Evolutionary conservation across 2,888 invertebrate genomes (phyloP).

Genomic region (Coelopa pilipes): DNA sequence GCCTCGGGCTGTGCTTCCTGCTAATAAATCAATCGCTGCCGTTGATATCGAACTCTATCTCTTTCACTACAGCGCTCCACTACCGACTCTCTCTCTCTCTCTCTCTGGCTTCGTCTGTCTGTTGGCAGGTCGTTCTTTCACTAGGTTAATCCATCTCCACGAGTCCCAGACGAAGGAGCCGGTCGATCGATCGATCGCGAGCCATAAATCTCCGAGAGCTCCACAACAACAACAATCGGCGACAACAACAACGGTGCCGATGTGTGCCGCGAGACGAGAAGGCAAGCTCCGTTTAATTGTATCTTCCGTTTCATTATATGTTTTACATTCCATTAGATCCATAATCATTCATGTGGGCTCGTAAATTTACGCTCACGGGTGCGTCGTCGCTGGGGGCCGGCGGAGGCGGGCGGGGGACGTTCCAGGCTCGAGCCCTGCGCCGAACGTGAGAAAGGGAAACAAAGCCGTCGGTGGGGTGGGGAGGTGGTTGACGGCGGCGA

Average conservation of each 20-base stretch:
- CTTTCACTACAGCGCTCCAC: too few relatives aligned
- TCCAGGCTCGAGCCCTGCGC: too few relatives aligned
- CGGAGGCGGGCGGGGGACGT: background rate
- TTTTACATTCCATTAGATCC: slow-evolving; percentile 50
- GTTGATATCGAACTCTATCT: too few relatives aligned
- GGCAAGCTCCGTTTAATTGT: slow-evolving; percentile 49
- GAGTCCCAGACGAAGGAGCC: background rate
- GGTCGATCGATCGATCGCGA: slow-evolving; percentile 7
- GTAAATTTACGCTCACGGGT: slow-evolving; percentile 19
- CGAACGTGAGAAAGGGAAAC: background rate
- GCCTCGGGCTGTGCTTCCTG: too few relatives aligned
- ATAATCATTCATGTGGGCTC: slow-evolving; percentile 40
- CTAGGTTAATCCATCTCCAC: slow-evolving; percentile 17
- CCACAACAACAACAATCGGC: slow-evolving; percentile 19
- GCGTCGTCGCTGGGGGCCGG: background rate
- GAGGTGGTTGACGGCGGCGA: background rate
- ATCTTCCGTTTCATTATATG: slow-evolving; percentile 60
- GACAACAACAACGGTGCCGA: slow-evolving; percentile 15
- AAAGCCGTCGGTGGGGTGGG: background rate
- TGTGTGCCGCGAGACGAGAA: background rate
- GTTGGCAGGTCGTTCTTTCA: background rate
- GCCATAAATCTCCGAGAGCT: slow-evolving; percentile 25
- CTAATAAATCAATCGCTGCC: too few relatives aligned
- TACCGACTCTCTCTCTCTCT: too few relatives aligned
- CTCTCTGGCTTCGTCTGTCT: too few relatives aligned